Conservation (phyloP, 2,888 invertebrate species). For the Nomada ferruginata region DNA sequence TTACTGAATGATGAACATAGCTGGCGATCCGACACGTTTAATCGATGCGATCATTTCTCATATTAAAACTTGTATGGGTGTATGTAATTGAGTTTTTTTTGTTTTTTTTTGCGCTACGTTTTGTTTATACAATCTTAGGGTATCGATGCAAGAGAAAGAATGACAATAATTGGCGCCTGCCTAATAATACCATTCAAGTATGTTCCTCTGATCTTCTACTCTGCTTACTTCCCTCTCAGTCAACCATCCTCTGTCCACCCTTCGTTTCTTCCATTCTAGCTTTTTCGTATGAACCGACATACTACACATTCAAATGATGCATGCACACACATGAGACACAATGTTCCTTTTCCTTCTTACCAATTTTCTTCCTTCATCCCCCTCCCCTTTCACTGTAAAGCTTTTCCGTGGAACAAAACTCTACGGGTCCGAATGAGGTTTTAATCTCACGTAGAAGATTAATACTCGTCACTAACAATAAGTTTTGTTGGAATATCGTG, state of each 20-base stretch:
- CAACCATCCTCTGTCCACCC: too few relatives aligned
- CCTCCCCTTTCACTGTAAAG: slow-evolving; percentile 30
- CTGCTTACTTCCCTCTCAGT: slow-evolving; percentile 6
- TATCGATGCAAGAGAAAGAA: slow-evolving; percentile 74
- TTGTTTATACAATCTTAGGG: slow-evolving; percentile 70
- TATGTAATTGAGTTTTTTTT: slow-evolving; percentile 46
- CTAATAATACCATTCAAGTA: slow-evolving; percentile 62
- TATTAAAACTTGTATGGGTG: slow-evolving; percentile 67
- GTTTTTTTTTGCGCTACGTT: slow-evolving; percentile 71
- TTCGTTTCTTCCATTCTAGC: slow-evolving; percentile 33
- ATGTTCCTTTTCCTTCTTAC: slow-evolving; percentile 17
- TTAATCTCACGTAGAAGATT: slow-evolving; percentile 19
- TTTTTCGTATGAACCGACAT: not conserved
- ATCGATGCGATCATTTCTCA: slow-evolving; percentile 68
- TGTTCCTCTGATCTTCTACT: slow-evolving; percentile 33
- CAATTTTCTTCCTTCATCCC: not conserved
- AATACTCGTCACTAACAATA: slow-evolving; percentile 23
- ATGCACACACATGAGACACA: slow-evolving; percentile 5
- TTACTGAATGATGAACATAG: slow-evolving; percentile 75
- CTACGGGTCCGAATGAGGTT: slow-evolving; percentile 14
- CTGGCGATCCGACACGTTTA: slow-evolving; percentile 75
- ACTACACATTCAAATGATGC: not conserved
- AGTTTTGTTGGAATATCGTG: slow-evolving; percentile 24
- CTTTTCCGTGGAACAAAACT: slow-evolving; percentile 31
- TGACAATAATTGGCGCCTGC: slow-evolving; percentile 69